Evolutionary conservation across 2,797 vertebrate genomes (phyloP), one percentile per base, ranked within the genome.

Genomic region (Sternarchorhynchus goeldii): DNA sequence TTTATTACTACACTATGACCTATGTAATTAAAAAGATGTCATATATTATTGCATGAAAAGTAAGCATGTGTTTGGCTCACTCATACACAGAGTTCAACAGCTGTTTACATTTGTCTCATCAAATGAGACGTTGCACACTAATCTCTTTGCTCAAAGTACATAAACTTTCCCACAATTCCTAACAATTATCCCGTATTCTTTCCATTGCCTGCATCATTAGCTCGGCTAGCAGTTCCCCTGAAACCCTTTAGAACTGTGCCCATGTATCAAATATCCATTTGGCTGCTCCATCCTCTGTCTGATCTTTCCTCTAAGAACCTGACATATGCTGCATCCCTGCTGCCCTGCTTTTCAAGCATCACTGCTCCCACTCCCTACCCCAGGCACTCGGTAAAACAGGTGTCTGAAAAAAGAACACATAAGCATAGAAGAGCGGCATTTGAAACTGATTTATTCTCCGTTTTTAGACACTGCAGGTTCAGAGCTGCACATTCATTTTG

Each of bases 181-280:
- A 31, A 69, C n/a, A 16, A 0, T 21, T 36, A 14, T 41, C 56
- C 18, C n/a, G 64, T 62, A 34, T 64, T 69, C 73, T 63, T 70
- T 21, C 73, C 58, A 50, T 76, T 64, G 57, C 58, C 32, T 18
- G 29, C 72, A 25, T 65, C 73, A 80, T 58, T 58, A 70, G 41
- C 67, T 55, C 59, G 36, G 36, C 36, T 39, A 71, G 64, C 32
- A 63, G 74, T 71, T 64, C 45, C 55, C 18, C 14, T 20, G 55
- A 58, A 53, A 36, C 66, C 10, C 20, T 57, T 59, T 3, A 56
- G 25, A 70, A 70, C 73, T 75, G 16, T 50, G 66, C 36, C 60
- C 53, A 62, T 84, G 67, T 90, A 84, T 86, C 82, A 86, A 79
- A 85, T 84, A 83, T 85, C 73, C 77, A 82, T 87, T 78, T 85